phyloP scores from a whole-genome alignment of 1,140 invertebrate species.

The Aphis craccivora region DNA sequence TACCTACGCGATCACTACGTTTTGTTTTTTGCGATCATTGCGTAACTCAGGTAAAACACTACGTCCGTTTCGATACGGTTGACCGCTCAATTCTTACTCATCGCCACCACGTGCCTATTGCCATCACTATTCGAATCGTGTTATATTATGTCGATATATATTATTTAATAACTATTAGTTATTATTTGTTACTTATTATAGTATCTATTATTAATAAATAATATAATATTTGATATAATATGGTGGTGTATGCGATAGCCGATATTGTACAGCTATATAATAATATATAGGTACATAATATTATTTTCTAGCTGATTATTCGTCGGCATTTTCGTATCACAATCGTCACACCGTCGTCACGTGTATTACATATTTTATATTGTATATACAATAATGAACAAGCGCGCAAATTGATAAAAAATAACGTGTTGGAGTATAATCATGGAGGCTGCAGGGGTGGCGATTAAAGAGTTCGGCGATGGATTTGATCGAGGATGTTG shows the following conservation, averaged over 20 bases:
- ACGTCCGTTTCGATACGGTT: background rate
- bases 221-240: background rate
- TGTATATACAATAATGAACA: background rate
- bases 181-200: too few relatives aligned
- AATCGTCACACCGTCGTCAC: background rate
- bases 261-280: background rate
- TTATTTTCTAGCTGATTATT: background rate
- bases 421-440: background rate
- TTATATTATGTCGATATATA: background rate
- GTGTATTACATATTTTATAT: background rate
- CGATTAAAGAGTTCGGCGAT: background rate
- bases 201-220: background rate
- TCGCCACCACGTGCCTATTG: background rate
- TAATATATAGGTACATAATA: background rate
- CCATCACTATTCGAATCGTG: background rate
- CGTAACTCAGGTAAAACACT: background rate
- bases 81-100: background rate
- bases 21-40: background rate
- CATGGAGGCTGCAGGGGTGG: background rate
- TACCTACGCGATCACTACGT: background rate
- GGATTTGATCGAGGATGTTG: background rate
- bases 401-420: background rate
- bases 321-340: background rate
- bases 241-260: background rate
- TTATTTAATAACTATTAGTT: too few relatives aligned